Conservation (phyloP, 2,888 invertebrate genomes). For the Andrena fulva region DNA sequence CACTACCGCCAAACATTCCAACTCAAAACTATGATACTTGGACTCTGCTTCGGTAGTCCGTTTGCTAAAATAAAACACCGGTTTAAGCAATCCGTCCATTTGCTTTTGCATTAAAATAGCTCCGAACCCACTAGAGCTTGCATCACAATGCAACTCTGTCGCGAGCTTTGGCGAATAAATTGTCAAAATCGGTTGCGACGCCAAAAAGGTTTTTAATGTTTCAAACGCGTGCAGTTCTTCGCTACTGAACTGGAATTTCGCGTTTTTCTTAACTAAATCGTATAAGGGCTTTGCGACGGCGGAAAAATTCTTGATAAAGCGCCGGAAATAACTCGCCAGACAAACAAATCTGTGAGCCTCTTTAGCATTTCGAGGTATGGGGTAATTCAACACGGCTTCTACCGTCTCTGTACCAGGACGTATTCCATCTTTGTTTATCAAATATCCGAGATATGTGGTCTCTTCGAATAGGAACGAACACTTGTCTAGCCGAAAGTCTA, state of each 20-base stretch:
- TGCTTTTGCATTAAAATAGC: conserved; percentile 76
- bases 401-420: conserved; percentile 46
- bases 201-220: too few species aligned
- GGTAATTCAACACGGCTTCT: conserved; percentile 50
- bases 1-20: neutral
- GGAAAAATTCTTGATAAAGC: conserved; percentile 61
- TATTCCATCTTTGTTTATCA: conserved; percentile 42
- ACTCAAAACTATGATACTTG: conserved; percentile 3
- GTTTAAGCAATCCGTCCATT: conserved; percentile 15
- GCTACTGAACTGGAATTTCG: neutral
- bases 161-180: too few species aligned
- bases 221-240: conserved; percentile 66
- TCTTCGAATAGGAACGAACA: too few species aligned
- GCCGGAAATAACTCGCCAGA: conserved; percentile 62
- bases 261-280: conserved; percentile 44
- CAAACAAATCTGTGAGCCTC: conserved; percentile 57
- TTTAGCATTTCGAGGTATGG: conserved; percentile 56
- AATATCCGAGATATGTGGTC: conserved; percentile 45
- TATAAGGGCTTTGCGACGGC: conserved; percentile 61
- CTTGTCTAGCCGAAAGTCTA: too few species aligned
- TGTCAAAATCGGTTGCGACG: too few species aligned
- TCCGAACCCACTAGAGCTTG: conserved; percentile 73
- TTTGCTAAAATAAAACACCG: conserved; percentile 44
- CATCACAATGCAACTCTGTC: conserved; percentile 79
- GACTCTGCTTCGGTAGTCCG: neutral